Percentiles rank a stretch among this genome's conserved stretches.
These are phyloP conservation scores for Tyria jacobaeae DNA, from an alignment of 2,888 invertebrate genomes.

Conservation along the genomic window DNA sequence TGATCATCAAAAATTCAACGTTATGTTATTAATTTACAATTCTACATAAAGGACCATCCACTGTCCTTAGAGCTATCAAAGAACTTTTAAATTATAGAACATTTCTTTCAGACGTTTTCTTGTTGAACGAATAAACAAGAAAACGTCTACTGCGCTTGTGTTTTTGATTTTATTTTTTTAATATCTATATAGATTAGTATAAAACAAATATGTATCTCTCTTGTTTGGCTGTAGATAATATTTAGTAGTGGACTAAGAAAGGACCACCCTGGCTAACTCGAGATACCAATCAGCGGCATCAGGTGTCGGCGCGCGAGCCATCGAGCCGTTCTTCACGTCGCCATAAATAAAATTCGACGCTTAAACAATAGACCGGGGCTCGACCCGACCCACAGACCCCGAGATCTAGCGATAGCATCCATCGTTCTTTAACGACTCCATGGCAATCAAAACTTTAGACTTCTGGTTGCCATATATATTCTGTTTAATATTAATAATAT, in stretches of 20 bases:
- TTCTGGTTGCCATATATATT: constrained; percentile 50
- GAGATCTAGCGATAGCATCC: constrained; percentile 64
- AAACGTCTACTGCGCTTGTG: background rate
- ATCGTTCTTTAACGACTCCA: constrained; percentile 41
- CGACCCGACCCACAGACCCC: constrained; percentile 62
- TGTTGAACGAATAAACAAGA: background rate
- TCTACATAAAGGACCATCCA: no score
- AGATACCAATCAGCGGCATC: constrained; percentile 75
- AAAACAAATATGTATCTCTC: constrained; percentile 14
- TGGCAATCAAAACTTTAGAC: constrained; percentile 65
- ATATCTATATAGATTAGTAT: background rate
- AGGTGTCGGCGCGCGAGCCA: constrained; percentile 68
- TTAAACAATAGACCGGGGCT: constrained; percentile 71
- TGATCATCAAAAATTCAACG: no score
- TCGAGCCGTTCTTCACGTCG: constrained; percentile 57
- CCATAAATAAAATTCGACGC: constrained; percentile 80
- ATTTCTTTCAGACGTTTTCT: background rate
- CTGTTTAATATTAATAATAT: no score
- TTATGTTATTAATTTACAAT: no score
- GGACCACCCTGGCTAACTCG: constrained; percentile 70
- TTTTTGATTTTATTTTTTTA: background rate
- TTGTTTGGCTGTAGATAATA: constrained; percentile 25
- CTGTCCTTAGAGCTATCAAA: no score
- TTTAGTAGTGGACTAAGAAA: constrained; percentile 18
- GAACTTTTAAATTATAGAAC: no score